Evolutionary conservation across 30 jellyfish, hydroid and myxozoan species (phyloP).

Genomic region (Pelagia noctiluca): DNA sequence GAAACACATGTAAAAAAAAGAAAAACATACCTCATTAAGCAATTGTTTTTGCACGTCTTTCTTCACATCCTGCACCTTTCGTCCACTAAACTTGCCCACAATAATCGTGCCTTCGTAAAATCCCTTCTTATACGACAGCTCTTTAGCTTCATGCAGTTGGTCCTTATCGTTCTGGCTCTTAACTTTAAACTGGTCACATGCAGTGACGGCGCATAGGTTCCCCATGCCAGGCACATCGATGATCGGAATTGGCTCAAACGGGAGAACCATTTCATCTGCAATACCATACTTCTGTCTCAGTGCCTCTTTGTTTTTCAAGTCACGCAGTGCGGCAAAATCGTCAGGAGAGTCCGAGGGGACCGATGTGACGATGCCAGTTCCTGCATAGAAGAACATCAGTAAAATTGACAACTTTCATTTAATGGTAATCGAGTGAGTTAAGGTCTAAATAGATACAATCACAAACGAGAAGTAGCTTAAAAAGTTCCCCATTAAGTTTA

Average conservation of each 20-base stretch:
- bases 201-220: conserved; percentile 87
- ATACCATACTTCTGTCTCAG: conserved; percentile 87
- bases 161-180: conserved; percentile 94
- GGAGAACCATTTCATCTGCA: conserved; percentile 96
- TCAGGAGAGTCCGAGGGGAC: conserved; percentile 99
- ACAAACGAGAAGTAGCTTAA: too few species aligned
- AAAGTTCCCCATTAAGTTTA: too few species aligned
- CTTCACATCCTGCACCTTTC: conserved; percentile 97
- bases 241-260: conserved; percentile 92
- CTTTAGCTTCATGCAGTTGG: conserved; percentile 97
- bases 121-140: conserved; percentile 90
- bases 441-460: too few species aligned
- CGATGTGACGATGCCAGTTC: conserved; percentile 99
- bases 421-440: too few species aligned
- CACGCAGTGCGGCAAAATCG: conserved; percentile 98
- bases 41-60: conserved; percentile 76
- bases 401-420: too few species aligned
- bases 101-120: conserved; percentile 91
- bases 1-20: not conserved
- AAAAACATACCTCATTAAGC: conserved; percentile 73
- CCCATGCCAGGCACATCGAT: conserved; percentile 97
- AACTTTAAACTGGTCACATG: conserved; percentile 94
- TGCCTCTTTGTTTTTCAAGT: conserved; percentile 93
- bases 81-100: conserved; percentile 84
- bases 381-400: conserved; percentile 33